Evolutionary conservation across 2,797 vertebrate genomes (phyloP), one percentile per base, ranked within the genome.

Genomic region (Australoheros facetus): DNA sequence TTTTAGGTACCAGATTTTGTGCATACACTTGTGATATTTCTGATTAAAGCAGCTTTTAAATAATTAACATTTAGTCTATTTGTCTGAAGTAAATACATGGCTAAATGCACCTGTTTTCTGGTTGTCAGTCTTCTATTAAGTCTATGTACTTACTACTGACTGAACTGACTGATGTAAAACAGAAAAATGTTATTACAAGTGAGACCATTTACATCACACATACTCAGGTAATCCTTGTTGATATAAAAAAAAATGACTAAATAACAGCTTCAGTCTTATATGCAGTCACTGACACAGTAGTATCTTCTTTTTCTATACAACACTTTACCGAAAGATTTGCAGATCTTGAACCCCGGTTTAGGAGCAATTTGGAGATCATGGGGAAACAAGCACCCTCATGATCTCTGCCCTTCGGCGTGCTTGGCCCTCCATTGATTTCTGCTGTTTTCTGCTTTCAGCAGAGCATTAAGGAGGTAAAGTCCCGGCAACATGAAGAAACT

Each of bases 341-440:
- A 66, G 21, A 17, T 28, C 23, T 66, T 45, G 21, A 66, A 48
- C 62, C 19, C 23, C 45, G 39, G 17, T 13, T 45, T 64, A 4
- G 39, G 0, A 51, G 16, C 62, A 30, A 66, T 26, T 66, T 48
- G 19, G 48, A 48, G 62, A 5, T 30, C 42, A 51, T 0, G 1
- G 26, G 28, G 42, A 30, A 51, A 30, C 17, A 13, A 58, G 23
- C 17, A 16, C 83, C 89, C 88, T 74, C 3, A 4, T 78, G 69
- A 81, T 80, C 80, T 82, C 51, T 73, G 71, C 21, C 55, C 75
- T 79, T 42, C 53, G 53, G 13, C 77, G 48, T 71, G 64, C 87
- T 94, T 92, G 87, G 91, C 88, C 92, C 84, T 82, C 66, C 90
- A 96, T 93, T 94, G 94, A 96, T 96, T 95, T 84, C 71, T 87